A percentile compares a stretch with the other conserved stretches of the same genome.
Evolutionary conservation across 2,113 vertebrate genomes (phyloP).

Genomic region (Hydrolagus affinis): DNA sequence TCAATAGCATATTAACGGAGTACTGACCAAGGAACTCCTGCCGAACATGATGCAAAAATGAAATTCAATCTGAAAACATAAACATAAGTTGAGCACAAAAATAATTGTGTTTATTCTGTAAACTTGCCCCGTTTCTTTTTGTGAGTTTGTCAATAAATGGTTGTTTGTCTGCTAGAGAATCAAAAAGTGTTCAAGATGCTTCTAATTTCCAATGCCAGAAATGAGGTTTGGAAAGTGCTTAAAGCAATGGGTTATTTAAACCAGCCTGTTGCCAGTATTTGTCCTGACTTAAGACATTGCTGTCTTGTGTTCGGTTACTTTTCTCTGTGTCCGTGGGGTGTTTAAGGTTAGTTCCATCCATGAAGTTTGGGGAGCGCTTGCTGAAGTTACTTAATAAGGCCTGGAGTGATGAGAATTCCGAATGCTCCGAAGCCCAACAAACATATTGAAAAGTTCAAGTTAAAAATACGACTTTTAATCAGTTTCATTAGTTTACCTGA

Average conservation of each 20-base stretch:
- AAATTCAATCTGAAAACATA: neutral
- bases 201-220: conserved; percentile 11
- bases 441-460: conserved; percentile 51
- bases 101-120: neutral
- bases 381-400: conserved; percentile 39
- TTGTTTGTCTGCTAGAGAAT: conserved; percentile 9
- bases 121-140: neutral
- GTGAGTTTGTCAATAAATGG: neutral
- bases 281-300: neutral
- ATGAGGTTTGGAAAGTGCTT: neutral
- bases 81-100: neutral
- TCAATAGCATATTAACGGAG: conserved; percentile 7
- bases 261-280: neutral
- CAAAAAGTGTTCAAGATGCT: neutral
- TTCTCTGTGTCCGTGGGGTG: neutral
- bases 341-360: conserved; percentile 35
- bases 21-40: neutral
- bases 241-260: conserved; percentile 3
- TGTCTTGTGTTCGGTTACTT: neutral
- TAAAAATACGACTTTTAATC: conserved; percentile 54
- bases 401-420: conserved; percentile 36
- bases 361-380: conserved; percentile 38
- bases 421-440: conserved; percentile 43
- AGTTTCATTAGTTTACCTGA: conserved; percentile 48
- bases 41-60: neutral